Conservation (phyloP, 2,113 vertebrate genomes). For the Tupaia chinensis region DNA sequence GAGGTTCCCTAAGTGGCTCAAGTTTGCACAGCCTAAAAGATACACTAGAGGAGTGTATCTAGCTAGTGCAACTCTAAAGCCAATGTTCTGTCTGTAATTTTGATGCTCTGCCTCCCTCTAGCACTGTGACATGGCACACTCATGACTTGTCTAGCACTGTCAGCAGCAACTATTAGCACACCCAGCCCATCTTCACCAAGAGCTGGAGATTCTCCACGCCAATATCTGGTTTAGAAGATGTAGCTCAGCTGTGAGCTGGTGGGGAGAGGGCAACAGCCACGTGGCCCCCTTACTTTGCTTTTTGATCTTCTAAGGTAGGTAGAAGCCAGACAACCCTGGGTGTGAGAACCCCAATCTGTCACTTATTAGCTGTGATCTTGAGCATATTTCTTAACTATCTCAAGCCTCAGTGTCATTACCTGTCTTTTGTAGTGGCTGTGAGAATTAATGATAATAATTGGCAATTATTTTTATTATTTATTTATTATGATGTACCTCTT, state of each 20-base stretch:
- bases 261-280: neutral
- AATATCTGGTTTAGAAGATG: neutral
- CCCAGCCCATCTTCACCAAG: neutral
- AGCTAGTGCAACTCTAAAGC: neutral
- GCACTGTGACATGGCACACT: neutral
- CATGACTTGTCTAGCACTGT: neutral
- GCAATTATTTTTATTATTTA: neutral
- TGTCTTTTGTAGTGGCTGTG: neutral
- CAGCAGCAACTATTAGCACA: neutral
- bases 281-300: neutral
- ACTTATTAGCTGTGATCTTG: neutral
- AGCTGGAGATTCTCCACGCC: neutral
- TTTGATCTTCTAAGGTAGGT: neutral
- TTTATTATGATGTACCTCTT: neutral
- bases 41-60: neutral
- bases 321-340: neutral
- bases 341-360: neutral
- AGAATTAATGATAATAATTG: constrained; percentile 11
- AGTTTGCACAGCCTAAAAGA: neutral
- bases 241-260: neutral
- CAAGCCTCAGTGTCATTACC: neutral
- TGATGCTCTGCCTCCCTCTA: neutral
- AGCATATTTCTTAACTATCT: neutral
- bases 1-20: neutral
- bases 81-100: constrained; percentile 22